Conservation (phyloP, 2,888 invertebrate genomes). For the Ametastegia equiseti region DNA sequence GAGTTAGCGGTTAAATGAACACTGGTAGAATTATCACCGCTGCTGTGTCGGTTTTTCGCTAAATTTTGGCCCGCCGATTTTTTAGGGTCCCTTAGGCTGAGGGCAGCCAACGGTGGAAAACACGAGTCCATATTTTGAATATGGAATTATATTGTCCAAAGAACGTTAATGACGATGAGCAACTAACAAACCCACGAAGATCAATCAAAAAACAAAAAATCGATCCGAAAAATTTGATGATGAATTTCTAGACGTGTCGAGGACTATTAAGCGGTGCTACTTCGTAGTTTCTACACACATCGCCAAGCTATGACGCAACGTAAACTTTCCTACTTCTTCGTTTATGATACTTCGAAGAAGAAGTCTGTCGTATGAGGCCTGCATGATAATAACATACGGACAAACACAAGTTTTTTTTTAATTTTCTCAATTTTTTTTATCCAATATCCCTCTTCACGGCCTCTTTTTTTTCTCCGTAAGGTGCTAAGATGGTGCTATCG, state of each 20-base stretch:
- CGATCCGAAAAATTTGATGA: too few species aligned
- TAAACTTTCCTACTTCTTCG: not conserved
- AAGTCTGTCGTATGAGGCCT: not conserved
- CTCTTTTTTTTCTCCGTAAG: too few species aligned
- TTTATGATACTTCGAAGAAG: too few species aligned
- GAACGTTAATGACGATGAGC: not conserved
- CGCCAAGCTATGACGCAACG: not conserved
- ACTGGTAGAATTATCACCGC: slow-evolving; percentile 58
- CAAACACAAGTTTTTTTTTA: not conserved
- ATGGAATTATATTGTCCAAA: not conserved
- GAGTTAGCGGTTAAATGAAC: slow-evolving; percentile 52
- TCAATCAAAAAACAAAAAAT: too few species aligned
- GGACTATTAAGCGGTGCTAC: too few species aligned
- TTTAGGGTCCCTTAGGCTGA: slow-evolving; percentile 73
- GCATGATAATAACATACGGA: not conserved
- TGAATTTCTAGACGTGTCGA: too few species aligned
- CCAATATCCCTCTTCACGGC: too few species aligned
- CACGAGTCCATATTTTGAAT: slow-evolving; percentile 78
- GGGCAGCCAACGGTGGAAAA: slow-evolving; percentile 76
- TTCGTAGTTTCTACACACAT: not conserved
- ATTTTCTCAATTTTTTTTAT: too few species aligned
- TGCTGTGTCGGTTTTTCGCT: slow-evolving; percentile 68
- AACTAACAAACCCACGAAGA: too few species aligned
- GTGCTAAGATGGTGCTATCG: too few species aligned
- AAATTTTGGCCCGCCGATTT: slow-evolving; percentile 62